Percentiles rank a stretch among this genome's conserved stretches.
phyloP scores from a whole-genome alignment of 2,797 vertebrate genomes.

The Alcedo atthis region DNA sequence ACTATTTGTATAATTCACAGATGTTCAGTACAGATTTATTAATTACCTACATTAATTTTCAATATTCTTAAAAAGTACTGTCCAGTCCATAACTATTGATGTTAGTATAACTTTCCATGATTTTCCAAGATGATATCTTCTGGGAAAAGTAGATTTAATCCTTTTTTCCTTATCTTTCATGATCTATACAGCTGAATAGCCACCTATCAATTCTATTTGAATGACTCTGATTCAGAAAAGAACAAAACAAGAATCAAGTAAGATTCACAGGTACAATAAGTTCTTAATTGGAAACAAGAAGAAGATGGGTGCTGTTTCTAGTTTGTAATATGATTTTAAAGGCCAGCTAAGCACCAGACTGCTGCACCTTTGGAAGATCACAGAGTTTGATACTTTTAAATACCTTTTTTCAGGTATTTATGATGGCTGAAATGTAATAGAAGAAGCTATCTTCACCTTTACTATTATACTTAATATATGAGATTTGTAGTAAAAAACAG shows the following conservation, averaged over 20 bases:
- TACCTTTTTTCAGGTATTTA: background rate
- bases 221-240: background rate
- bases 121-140: background rate
- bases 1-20: background rate
- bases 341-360: background rate
- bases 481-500: background rate
- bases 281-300: background rate
- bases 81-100: background rate
- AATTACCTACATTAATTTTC: background rate
- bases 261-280: background rate
- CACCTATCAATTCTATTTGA: background rate
- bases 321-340: background rate
- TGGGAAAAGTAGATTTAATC: background rate
- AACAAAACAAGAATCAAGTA: background rate
- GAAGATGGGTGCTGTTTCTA: background rate
- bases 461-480: background rate
- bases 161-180: background rate
- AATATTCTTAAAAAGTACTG: background rate
- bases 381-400: background rate
- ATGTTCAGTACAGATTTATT: background rate
- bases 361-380: background rate
- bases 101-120: background rate
- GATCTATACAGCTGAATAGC: background rate
- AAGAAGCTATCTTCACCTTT: background rate
- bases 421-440: background rate